Evolutionary conservation across 2,888 invertebrate species (phyloP).

Genomic region (Germaria angustata): DNA sequence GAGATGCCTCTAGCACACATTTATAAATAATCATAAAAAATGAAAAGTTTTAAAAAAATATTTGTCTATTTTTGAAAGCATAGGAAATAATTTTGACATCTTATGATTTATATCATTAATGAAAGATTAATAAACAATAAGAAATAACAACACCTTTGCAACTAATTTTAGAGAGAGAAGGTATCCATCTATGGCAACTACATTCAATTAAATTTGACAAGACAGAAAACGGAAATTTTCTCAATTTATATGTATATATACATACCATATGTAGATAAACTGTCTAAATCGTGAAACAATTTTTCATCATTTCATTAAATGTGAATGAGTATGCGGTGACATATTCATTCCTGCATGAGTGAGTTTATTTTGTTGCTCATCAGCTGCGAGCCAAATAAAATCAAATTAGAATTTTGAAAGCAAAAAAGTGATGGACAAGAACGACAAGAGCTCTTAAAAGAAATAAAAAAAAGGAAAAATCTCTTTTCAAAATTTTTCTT

Average conservation of each 20-base stretch:
- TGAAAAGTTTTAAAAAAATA: too few relatives aligned
- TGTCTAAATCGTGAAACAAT: constrained; percentile 40
- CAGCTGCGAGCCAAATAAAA: not conserved
- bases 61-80: too few relatives aligned
- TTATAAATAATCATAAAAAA: too few relatives aligned
- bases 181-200: not conserved
- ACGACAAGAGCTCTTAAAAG: constrained; percentile 32
- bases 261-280: constrained; percentile 28
- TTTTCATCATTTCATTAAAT: constrained; percentile 35
- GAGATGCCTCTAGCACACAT: too few relatives aligned
- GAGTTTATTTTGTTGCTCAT: constrained; percentile 31
- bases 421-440: constrained; percentile 40
- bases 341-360: constrained; percentile 14
- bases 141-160: not conserved
- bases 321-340: not conserved
- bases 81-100: too few relatives aligned
- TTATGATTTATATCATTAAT: not conserved
- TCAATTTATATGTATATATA: too few relatives aligned
- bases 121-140: not conserved
- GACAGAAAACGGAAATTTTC: not conserved
- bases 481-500: constrained; percentile 35
- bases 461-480: constrained; percentile 40
- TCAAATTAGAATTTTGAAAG: not conserved
- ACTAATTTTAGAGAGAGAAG: not conserved
- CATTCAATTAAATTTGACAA: not conserved